Base-by-base conservation (phyloP, 2,888 invertebrate species). In the Phragmatobia fuliginosa region DNA sequence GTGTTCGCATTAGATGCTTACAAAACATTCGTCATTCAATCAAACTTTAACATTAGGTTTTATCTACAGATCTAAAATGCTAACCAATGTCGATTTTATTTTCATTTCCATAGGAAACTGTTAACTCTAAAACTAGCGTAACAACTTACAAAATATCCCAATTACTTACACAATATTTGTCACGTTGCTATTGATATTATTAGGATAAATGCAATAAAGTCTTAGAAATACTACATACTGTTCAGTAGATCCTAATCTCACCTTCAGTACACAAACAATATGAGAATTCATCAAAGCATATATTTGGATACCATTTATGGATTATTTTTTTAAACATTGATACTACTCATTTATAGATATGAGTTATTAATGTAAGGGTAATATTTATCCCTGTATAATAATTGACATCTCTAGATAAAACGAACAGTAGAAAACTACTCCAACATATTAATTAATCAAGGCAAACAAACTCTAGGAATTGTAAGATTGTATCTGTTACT, bases 81-180 rank as follows among this genome's bases (percentile, higher is more conserved):
- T 77, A 78, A 83, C 72, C 82, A 70, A 80, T 75, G 79, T 82
- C 80, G 80, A 73, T 28, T 18, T 68, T 75, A n/a, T 80, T 83
- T 87, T 25, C 21, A 87, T 91, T 90, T 90, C 91, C 90, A 87
- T 86, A 80, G 90, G 90, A 91, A 91, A 91, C 82, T 79, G 88
- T 91, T 91, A 87, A 76, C 76, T 82, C 79, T 87, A 85, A 85
- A 87, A 87, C 85, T 89, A 91, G 75, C 84, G 80, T 82, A 88
- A 88, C 86, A 89, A 89, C 79, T 82, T 82, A 87, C 84, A 87
- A 79, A 76, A 79, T 75, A 82, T 80, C 74, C 81, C 62, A 73
- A 82, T 74, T 71, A 68, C 75, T 68, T 68, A 70, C n/a, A 70
- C 11, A 68, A 71, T 66, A 72, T 72, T 73, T 65, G 66, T 68